Percentiles rank a stretch among this genome's conserved stretches.
Evolutionary conservation across 2,797 vertebrate species (phyloP).

Genomic region (Corythornis leucogaster): DNA sequence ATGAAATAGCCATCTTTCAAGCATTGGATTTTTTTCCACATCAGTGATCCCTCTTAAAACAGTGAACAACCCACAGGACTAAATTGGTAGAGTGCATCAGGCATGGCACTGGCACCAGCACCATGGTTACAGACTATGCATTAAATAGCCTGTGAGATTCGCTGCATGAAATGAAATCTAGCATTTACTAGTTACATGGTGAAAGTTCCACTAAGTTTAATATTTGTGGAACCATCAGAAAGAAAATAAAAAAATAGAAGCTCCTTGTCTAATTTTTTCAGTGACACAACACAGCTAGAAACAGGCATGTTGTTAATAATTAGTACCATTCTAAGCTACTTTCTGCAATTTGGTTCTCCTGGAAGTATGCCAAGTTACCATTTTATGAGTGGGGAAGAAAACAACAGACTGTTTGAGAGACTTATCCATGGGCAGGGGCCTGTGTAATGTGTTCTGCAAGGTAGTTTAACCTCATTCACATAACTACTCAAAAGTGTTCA

Average conservation of each 20-base stretch:
- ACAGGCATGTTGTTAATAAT: neutral
- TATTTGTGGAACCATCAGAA: neutral
- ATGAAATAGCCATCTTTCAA: constrained; percentile 34
- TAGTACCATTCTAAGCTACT: neutral
- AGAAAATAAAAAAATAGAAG: neutral
- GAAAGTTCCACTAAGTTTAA: neutral
- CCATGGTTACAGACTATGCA: neutral
- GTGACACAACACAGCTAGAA: neutral
- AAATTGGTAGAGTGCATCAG: neutral
- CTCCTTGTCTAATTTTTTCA: neutral
- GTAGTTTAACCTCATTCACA: neutral
- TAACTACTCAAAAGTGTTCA: neutral
- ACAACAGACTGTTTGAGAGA: neutral
- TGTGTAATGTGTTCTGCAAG: neutral
- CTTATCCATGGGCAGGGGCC: neutral
- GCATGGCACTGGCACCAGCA: neutral
- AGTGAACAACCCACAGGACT: neutral
- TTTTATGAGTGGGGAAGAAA: neutral
- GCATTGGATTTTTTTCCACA: constrained; percentile 1
- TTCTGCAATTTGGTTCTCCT: neutral
- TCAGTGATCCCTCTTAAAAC: neutral
- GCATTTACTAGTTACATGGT: neutral
- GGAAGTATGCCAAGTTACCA: neutral
- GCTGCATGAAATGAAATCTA: neutral
- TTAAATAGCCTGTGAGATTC: neutral